Conservation (phyloP, 2,797 vertebrate species). For the Centroberyx gerrardi region DNA sequence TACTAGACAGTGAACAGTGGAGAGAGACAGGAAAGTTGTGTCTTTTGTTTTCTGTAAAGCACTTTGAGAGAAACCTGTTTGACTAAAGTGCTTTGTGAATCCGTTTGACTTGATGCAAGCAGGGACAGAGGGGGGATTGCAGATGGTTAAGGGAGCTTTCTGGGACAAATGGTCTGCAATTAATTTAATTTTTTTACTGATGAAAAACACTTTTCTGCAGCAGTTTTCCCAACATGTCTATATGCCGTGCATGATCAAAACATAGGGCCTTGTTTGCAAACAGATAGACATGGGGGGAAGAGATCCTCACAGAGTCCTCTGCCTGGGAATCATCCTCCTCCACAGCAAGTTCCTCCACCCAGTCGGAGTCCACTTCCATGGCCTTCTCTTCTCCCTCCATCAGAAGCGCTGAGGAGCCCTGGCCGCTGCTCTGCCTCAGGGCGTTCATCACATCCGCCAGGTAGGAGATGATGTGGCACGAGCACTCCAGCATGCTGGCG, state of each 20-base stretch:
- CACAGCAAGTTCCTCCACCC: conserved; percentile 97
- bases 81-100: no score
- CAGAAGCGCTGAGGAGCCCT: conserved; percentile 91
- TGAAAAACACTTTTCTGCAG: no score
- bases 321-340: conserved; percentile 99
- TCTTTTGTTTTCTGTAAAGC: no score
- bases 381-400: conserved; percentile 97
- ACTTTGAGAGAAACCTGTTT: no score
- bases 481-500: conserved; percentile 94
- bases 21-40: no score
- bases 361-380: conserved; percentile 98
- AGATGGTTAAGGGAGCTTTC: no score
- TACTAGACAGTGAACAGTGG: no score
- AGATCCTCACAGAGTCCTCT: conserved; percentile 93
- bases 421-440: conserved; percentile 92
- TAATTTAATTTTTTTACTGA: no score
- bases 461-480: conserved; percentile 97
- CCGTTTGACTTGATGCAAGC: no score
- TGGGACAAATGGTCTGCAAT: no score
- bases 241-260: neutral
- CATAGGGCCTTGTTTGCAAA: neutral
- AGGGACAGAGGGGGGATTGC: no score
- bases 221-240: neutral
- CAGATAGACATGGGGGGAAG: neutral
- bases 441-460: conserved; percentile 99